Conservation (phyloP, 1,140 invertebrate genomes). For the Leptonema lineaticorne region DNA sequence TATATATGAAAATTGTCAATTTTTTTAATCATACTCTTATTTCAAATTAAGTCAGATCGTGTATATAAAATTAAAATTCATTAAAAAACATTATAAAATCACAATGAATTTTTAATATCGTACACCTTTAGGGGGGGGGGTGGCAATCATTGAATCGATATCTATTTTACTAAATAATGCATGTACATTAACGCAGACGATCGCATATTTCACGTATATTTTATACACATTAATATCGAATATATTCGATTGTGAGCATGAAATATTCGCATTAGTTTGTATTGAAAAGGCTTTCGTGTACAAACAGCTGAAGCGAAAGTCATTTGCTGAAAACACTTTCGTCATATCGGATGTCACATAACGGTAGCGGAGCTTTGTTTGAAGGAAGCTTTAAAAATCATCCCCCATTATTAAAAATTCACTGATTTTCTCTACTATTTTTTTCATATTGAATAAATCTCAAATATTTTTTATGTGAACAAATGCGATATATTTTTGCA, state of each 20-base stretch:
- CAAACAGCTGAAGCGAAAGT: background rate
- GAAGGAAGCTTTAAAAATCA: too few relatives aligned
- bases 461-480: too few relatives aligned
- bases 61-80: too few relatives aligned
- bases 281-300: background rate
- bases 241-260: background rate
- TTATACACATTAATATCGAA: background rate
- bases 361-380: too few relatives aligned
- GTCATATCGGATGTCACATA: background rate
- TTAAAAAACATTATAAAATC: background rate
- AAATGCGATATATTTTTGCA: too few relatives aligned
- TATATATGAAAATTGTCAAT: too few relatives aligned
- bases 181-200: background rate
- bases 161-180: background rate
- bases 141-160: slow-evolving; percentile 4
- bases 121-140: background rate
- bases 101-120: background rate
- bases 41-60: too few relatives aligned
- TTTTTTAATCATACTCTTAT: too few relatives aligned
- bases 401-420: too few relatives aligned
- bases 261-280: slow-evolving; percentile 20
- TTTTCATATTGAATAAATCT: too few relatives aligned
- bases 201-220: too few relatives aligned
- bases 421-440: too few relatives aligned
- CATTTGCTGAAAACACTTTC: slow-evolving; percentile 16